Evolutionary conservation across 30 jellyfish, hydroid and myxozoan genomes (phyloP).

Genomic region (Mastigias papua): DNA sequence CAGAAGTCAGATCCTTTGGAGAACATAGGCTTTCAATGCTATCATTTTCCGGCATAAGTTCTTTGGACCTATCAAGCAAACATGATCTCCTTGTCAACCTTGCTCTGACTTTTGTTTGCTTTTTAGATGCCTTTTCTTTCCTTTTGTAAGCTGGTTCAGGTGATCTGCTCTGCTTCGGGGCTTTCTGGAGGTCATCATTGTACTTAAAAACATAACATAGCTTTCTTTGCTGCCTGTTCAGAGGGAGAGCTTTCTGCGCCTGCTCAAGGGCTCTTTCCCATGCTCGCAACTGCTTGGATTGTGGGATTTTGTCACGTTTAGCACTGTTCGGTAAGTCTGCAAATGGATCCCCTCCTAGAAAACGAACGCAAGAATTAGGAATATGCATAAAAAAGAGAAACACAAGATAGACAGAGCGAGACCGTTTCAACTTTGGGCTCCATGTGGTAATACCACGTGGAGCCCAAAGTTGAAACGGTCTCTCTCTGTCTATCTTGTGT

Average conservation of each 20-base stretch:
- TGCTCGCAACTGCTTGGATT: constrained; percentile 61
- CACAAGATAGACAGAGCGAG: too few species aligned
- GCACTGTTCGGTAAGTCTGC: constrained; percentile 55
- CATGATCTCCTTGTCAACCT: constrained; percentile 55
- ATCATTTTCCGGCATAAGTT: not conserved
- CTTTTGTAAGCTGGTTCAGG: constrained; percentile 39
- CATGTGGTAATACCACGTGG: too few species aligned
- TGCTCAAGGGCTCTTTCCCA: constrained; percentile 90
- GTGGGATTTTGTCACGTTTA: constrained; percentile 64
- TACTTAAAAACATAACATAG: constrained; percentile 73
- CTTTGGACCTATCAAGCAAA: constrained; percentile 27
- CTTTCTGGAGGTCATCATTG: constrained; percentile 56
- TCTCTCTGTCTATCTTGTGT: too few species aligned
- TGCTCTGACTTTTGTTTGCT: constrained; percentile 18
- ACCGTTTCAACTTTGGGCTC: too few species aligned
- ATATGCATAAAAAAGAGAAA: not conserved
- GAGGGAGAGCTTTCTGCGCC: constrained; percentile 89
- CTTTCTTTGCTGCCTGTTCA: constrained; percentile 80
- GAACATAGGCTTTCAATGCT: not conserved
- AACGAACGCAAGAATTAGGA: not conserved
- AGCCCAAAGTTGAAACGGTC: too few species aligned
- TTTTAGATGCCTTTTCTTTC: constrained; percentile 49
- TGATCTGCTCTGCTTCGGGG: constrained; percentile 21
- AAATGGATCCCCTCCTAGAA: constrained; percentile 75
- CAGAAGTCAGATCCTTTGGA: not conserved